Evolutionary conservation across 2,113 vertebrate species (phyloP), one percentile per base, ranked within the genome.

Genomic region (Microcebus lehilahytsara): DNA sequence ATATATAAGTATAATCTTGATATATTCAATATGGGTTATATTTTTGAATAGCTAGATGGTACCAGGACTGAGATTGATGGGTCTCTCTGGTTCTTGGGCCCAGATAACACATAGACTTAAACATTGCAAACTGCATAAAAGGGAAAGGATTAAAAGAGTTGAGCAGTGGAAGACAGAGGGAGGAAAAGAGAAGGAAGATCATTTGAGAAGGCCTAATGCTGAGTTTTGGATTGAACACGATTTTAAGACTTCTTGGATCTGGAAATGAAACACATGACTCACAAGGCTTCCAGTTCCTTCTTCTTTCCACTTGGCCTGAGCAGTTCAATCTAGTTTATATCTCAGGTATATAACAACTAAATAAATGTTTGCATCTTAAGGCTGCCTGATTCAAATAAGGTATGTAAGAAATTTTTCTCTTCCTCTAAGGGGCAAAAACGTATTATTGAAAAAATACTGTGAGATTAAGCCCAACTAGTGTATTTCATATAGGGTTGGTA

Each of bases 341-440:
- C 5, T 81, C 51, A 78, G 6, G 9, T 20, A 95, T 74, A 81
- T 85, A 89, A 72, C 56, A 86, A 37, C 34, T 81, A 91, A 95
- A 49, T 74, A 94, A 46, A 72, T 40, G 9, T 46, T 96, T 94
- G n/a, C 2, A 32, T 80, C 62, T 75, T 64, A 96, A 60, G 17
- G 17, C 3, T 64, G 42, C 30, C 32, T 87, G 49, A 66, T 94
- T 85, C 37, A 84, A 80, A 42, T 49, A 37, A 93, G 6, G 9
- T 74, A 78, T 62, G 22, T 60, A 94, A 86, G 46, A n/a, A 51
- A 37, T 62, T 96, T 91, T 87, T 83, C 93, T 66, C 34, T 49
- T 86, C 14, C 2, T 84, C 23, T 22, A 91, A 51, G 85, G 58
- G n/a, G 23, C 14, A 88, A 95, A 83, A 79, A 58, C 12, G 10